Conservation (phyloP, 1,140 invertebrate species). For the Coptotermes formosanus region DNA sequence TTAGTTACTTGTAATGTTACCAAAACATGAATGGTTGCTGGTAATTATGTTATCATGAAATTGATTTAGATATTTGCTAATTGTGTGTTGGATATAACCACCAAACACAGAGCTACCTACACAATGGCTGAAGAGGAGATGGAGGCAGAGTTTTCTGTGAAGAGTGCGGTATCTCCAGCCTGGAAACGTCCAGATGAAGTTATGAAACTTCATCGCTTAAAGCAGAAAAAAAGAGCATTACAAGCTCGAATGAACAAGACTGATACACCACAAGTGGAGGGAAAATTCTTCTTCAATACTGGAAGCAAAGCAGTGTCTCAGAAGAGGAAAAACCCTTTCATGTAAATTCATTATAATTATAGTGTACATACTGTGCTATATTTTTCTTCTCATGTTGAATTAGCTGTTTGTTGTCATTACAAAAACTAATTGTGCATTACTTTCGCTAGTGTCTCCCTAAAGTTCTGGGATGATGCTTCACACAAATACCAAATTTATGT, state of each 20-base stretch:
- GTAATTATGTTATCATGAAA: too few species aligned
- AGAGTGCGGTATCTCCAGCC: slow-evolving; percentile 37
- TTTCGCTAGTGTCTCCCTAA: too few species aligned
- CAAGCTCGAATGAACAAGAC: slow-evolving; percentile 58
- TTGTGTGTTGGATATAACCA: too few species aligned
- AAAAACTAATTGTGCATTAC: too few species aligned
- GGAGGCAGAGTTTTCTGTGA: neutral
- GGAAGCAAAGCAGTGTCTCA: slow-evolving; percentile 40
- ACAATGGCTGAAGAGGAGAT: neutral
- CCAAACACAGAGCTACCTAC: neutral
- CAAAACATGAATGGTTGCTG: too few species aligned
- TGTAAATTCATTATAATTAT: slow-evolving; percentile 49
- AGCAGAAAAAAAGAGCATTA: slow-evolving; percentile 66
- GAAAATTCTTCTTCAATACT: neutral
- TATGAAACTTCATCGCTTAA: slow-evolving; percentile 65
- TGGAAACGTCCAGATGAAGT: slow-evolving; percentile 64
- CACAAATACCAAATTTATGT: too few species aligned
- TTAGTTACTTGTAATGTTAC: too few species aligned
- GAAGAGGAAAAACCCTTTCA: slow-evolving; percentile 76
- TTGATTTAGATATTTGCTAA: too few species aligned
- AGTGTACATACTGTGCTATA: slow-evolving; percentile 39
- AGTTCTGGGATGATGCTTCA: too few species aligned
- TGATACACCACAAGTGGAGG: slow-evolving; percentile 32
- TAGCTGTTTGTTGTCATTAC: too few species aligned
- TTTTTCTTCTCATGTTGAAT: neutral